These are phyloP conservation scores for Cliona cf. orientalis DNA, from an alignment of 37 sponge, comb jelly and placozoan species.

Conservation along the genomic window DNA sequence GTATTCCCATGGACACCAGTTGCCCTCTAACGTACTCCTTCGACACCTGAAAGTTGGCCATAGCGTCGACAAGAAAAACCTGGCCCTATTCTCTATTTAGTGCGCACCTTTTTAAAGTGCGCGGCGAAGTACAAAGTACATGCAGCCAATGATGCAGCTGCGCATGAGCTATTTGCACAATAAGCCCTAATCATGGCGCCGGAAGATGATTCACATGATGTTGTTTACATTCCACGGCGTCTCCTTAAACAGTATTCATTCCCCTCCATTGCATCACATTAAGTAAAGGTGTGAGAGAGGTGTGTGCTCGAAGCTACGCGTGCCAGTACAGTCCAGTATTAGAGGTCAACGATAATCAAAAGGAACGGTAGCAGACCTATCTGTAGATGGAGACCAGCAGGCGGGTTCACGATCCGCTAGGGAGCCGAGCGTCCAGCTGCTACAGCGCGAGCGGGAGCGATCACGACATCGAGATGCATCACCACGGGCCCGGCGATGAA, in stretches of 20 bases:
- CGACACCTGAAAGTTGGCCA: too few relatives aligned
- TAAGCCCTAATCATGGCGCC: too few relatives aligned
- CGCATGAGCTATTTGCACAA: background rate
- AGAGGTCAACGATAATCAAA: too few relatives aligned
- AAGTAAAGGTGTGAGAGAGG: background rate
- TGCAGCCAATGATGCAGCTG: background rate
- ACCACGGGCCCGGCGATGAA: background rate
- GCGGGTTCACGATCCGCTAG: background rate
- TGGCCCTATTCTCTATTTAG: conserved; percentile 6
- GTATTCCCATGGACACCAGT: conserved; percentile 56
- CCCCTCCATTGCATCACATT: background rate
- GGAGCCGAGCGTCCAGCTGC: conserved; percentile 10
- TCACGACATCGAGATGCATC: background rate
- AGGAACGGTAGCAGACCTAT: too few relatives aligned
- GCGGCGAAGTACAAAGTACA: background rate
- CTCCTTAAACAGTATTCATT: too few relatives aligned
- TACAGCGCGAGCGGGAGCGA: background rate
- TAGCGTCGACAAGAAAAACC: too few relatives aligned
- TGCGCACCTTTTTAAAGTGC: conserved; percentile 29
- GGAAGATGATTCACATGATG: background rate
- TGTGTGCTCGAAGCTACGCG: background rate
- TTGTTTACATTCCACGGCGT: background rate
- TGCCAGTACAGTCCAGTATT: background rate
- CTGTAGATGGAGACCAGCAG: conserved; percentile 1
- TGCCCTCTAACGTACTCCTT: conserved; percentile 75